Percentiles rank a stretch among this genome's conserved stretches.
Evolutionary conservation across 2,797 vertebrate species (phyloP).

Genomic region (Cephalopachus bancanus): DNA sequence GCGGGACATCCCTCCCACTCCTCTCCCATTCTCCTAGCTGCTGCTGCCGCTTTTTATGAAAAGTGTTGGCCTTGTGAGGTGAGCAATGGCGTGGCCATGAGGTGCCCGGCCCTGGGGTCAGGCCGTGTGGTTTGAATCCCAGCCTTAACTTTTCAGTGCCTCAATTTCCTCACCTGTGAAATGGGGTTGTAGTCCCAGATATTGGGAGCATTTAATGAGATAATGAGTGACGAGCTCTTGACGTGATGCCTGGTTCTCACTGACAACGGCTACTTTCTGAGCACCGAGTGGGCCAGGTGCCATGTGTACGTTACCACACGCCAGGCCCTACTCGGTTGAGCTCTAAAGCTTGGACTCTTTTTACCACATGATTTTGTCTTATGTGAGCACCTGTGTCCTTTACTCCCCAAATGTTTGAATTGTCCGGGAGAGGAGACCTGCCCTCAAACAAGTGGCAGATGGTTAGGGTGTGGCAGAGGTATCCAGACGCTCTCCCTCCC

Average conservation of each 20-base stretch:
- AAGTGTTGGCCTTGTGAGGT: fast-evolving
- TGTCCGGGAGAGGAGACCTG: fast-evolving
- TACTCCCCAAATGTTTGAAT: neutral
- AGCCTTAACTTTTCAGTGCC: neutral
- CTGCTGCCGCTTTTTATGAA: neutral
- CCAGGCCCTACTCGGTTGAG: too few species aligned
- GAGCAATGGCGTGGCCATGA: fast-evolving
- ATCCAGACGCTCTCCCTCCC: neutral
- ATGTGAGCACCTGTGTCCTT: neutral
- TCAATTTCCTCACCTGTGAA: neutral
- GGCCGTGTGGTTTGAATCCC: neutral
- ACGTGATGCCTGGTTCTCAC: neutral
- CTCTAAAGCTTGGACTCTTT: neutral
- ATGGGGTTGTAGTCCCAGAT: neutral
- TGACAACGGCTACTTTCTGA: neutral
- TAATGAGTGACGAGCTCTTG: fast-evolving
- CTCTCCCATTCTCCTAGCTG: neutral
- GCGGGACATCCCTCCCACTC: fast-evolving
- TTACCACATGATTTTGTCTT: neutral
- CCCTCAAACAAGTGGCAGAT: neutral
- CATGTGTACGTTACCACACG: fast-evolving
- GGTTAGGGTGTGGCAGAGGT: neutral
- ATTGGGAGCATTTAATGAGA: fast-evolving
- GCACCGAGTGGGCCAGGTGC: neutral
- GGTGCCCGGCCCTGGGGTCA: too few species aligned